Evolutionary conservation across 2,888 invertebrate genomes (phyloP).

Genomic region (Bhutanitis thaidina): DNA sequence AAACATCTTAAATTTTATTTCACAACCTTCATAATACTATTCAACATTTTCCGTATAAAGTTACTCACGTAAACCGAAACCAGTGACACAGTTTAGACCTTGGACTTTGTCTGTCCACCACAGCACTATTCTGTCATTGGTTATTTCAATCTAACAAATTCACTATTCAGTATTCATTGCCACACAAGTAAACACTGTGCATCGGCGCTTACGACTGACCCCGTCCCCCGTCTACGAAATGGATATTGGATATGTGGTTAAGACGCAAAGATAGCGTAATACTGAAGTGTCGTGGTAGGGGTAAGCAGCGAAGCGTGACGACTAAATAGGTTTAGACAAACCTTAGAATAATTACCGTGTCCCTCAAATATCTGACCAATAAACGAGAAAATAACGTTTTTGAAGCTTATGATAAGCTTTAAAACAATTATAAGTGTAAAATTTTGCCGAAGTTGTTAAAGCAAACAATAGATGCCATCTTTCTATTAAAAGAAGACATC

Average conservation of each 20-base stretch:
- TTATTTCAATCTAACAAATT: conserved; percentile 28
- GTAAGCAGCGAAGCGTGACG: conserved; percentile 65
- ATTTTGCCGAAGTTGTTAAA: too few species aligned
- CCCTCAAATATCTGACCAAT: too few species aligned
- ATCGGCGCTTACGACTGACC: conserved; percentile 34
- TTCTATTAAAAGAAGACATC: too few species aligned
- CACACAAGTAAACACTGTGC: conserved; percentile 41
- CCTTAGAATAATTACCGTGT: conserved; percentile 59
- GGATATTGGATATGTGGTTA: conserved; percentile 30
- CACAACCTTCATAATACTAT: background rate
- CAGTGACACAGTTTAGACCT: conserved; percentile 49
- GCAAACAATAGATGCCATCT: too few species aligned
- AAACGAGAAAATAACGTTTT: background rate
- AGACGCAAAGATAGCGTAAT: conserved; percentile 33
- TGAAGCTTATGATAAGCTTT: too few species aligned
- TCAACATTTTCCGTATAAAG: too few species aligned
- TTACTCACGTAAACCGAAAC: conserved; percentile 50
- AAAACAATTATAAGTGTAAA: too few species aligned
- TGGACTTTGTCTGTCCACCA: conserved; percentile 56
- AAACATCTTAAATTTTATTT: too few species aligned
- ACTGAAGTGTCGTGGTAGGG: conserved; percentile 58
- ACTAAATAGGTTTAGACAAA: conserved; percentile 35
- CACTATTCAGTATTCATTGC: conserved; percentile 49
- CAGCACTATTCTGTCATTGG: conserved; percentile 45
- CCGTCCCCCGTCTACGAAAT: conserved; percentile 31